Conservation (phyloP, 2,797 vertebrate species). For the Anisognathus igniventris region DNA sequence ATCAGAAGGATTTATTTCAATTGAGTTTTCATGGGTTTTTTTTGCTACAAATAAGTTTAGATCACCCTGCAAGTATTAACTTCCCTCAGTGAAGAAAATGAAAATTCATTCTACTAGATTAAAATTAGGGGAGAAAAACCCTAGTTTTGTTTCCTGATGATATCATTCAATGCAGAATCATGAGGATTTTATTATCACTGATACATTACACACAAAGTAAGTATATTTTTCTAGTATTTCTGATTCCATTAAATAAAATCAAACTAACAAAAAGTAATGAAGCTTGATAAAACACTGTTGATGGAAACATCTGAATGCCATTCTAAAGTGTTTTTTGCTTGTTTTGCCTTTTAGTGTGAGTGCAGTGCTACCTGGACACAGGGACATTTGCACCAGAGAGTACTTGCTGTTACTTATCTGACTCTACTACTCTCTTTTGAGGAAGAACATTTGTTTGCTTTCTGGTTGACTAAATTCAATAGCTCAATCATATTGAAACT, state of each 20-base stretch:
- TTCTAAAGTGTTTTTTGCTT: slow-evolving; percentile 69
- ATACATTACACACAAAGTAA: slow-evolving; percentile 48
- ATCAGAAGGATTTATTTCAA: not conserved
- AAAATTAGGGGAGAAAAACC: not conserved
- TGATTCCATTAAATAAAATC: slow-evolving; percentile 66
- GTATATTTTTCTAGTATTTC: slow-evolving; percentile 47
- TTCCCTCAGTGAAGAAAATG: not conserved
- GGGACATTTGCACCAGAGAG: slow-evolving; percentile 64
- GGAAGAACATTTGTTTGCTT: slow-evolving; percentile 59
- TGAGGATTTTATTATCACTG: slow-evolving; percentile 51
- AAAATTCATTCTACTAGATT: not conserved
- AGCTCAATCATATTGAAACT: slow-evolving; percentile 48
- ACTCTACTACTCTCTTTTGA: slow-evolving; percentile 41
- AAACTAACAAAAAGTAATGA: slow-evolving; percentile 74
- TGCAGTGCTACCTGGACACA: slow-evolving; percentile 38
- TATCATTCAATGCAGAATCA: slow-evolving; percentile 48
- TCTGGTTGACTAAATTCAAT: slow-evolving; percentile 52
- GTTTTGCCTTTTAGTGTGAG: slow-evolving; percentile 56
- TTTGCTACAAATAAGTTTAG: not conserved
- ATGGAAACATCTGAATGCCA: slow-evolving; percentile 55
- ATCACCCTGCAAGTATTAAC: not conserved
- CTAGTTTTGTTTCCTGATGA: not conserved
- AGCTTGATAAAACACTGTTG: slow-evolving; percentile 71
- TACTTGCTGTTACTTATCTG: slow-evolving; percentile 60
- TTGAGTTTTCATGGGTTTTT: not conserved